A percentile compares a stretch with the other conserved stretches of the same genome.
These are phyloP conservation scores for Laupala kohalensis DNA, from an alignment of 1,140 invertebrate genomes.

Conservation along the genomic window DNA sequence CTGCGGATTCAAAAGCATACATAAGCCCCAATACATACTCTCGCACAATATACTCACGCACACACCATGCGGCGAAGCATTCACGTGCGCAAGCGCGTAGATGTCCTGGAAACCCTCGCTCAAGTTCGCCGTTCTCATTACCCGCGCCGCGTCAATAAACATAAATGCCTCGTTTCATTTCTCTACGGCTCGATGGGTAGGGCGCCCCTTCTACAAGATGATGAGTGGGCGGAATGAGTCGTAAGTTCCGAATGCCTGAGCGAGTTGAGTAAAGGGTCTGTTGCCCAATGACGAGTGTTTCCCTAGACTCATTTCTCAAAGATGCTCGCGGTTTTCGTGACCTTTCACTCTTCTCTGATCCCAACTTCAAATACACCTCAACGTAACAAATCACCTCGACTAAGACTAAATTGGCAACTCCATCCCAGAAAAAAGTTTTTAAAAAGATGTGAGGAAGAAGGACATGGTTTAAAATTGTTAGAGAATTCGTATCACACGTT, in stretches of 20 bases:
- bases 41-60: not conserved
- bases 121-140: not conserved
- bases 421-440: no score
- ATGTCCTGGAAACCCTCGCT: not conserved
- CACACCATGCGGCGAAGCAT: not conserved
- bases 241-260: not conserved
- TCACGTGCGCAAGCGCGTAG: not conserved
- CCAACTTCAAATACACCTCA: no score
- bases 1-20: not conserved
- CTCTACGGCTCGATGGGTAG: no score
- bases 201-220: not conserved
- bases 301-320: not conserved
- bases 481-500: no score
- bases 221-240: not conserved
- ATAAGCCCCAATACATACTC: not conserved
- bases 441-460: no score
- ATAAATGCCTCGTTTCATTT: not conserved
- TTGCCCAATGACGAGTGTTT: not conserved
- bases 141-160: not conserved
- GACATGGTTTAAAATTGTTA: no score
- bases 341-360: no score
- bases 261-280: no score
- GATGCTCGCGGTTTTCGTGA: not conserved
- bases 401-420: no score
- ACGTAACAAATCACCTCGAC: no score